A percentile compares a stretch with the other conserved stretches of the same genome.
Conservation (phyloP, 2,888 invertebrate species). For the Mesorhabditis sp. region DNA sequence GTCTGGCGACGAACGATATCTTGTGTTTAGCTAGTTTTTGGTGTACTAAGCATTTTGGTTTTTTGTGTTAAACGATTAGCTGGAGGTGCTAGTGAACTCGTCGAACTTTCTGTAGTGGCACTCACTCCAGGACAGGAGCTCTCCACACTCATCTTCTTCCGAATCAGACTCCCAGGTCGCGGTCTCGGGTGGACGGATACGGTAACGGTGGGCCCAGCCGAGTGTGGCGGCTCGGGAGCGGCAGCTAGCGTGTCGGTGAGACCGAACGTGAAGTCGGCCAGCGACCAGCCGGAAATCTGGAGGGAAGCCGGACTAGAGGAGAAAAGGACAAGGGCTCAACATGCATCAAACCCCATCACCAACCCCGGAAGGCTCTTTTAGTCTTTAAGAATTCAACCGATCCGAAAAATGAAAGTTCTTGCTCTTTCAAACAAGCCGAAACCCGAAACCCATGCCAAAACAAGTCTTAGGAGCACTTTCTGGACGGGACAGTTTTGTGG, state of each 20-base stretch:
- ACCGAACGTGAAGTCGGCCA: conserved; percentile 7
- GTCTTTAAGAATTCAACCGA: too few species aligned
- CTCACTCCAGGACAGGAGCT: background rate
- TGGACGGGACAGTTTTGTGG: conserved; percentile 12
- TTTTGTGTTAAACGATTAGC: too few species aligned
- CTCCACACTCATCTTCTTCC: background rate
- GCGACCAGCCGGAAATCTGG: conserved; percentile 3
- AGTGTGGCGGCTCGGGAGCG: background rate
- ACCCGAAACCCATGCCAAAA: background rate
- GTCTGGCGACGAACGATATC: too few species aligned
- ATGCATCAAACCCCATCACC: too few species aligned
- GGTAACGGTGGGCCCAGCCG: background rate
- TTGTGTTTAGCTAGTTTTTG: too few species aligned
- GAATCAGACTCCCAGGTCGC: background rate
- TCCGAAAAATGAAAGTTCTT: too few species aligned
- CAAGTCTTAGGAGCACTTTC: background rate
- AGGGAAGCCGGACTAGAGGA: too few species aligned
- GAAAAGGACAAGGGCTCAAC: too few species aligned
- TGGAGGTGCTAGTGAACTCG: too few species aligned
- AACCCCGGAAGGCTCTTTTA: too few species aligned
- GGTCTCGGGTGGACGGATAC: conserved; percentile 1
- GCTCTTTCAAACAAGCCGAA: too few species aligned
- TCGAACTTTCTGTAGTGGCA: background rate
- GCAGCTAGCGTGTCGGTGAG: background rate
- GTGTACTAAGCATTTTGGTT: too few species aligned